Base-by-base conservation (phyloP, 1,140 invertebrate species). In the Tribolium madens region DNA sequence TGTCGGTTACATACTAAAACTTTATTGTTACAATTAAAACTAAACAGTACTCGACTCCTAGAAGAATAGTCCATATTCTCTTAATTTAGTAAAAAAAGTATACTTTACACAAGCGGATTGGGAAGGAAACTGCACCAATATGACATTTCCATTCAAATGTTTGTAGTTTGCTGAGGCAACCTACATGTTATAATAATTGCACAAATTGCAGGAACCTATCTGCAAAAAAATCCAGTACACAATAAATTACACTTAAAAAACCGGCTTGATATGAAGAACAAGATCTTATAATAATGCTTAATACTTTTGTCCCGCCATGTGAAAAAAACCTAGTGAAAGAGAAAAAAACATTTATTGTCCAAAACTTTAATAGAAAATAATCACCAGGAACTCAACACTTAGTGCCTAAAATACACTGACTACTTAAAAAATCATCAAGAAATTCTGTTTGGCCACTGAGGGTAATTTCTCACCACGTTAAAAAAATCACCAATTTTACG, bases 41-140 rank as follows among this genome's bases (percentile, higher is more conserved):
- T 84, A 85, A 83, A 85, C 80, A 82, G 77, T 83, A 84, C 83
- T 72, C 47, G 70, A 72, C 70, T 79, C 76, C 83, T 84, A 84
- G 82, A 85, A 84, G 84, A 84, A 85, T 85, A 85, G 84, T 85
- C 83, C 83, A 84, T 85, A 83, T 84, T 84, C 84, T 85, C 84
- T 83, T 84, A 81, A 80, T 81, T 83, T 83, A 83, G 81, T 82
- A 80, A 83, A 83, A 84, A 84, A 84, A 83, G 50, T 78, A 81
- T 81, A 83, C 77, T 81, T 83, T 80, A 84, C 82, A 83, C 75
- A 82, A 83, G 80, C 81, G 77, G 76, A 80, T 74, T 74, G 73
- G 60, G 68, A 69, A 75, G 69, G 57, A 52, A 73, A 52, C 47
- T 71, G 36, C 42, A 47, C 36, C 47, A 71, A 71, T 47, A 71